phyloP scores from a whole-genome alignment of 2,113 vertebrate genomes.

The Eidolon helvum region DNA sequence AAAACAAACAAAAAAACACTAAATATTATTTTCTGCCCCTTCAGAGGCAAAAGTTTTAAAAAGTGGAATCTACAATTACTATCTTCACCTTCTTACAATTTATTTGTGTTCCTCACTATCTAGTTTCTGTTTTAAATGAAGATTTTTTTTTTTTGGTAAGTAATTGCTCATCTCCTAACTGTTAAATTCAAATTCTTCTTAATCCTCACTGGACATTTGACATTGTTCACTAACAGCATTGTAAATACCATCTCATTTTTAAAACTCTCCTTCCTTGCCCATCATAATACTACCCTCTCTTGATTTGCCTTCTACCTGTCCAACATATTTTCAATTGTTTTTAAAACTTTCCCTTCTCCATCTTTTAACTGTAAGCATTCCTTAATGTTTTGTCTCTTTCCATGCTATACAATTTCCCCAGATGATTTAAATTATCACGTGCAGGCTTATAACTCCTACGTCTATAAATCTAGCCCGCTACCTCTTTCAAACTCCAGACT shows the following conservation, averaged over 20 bases:
- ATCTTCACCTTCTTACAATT: neutral
- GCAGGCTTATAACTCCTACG: neutral
- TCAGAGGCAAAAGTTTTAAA: neutral
- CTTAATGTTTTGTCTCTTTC: neutral
- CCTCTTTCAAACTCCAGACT: neutral
- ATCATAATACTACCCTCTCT: neutral
- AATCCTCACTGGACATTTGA: neutral
- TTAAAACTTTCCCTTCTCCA: neutral
- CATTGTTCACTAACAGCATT: neutral
- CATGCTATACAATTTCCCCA: neutral
- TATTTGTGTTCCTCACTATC: neutral
- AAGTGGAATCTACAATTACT: neutral
- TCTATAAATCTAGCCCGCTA: neutral
- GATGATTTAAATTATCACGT: neutral
- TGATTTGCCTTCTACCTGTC: neutral
- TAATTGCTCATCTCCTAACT: neutral
- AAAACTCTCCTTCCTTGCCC: neutral
- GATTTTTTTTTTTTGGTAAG: neutral
- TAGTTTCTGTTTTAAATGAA: neutral
- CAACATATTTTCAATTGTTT: neutral
- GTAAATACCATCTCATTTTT: neutral
- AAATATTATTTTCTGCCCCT: neutral
- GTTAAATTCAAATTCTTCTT: neutral
- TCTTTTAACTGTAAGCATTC: neutral
- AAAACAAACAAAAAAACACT: neutral